phyloP scores from a whole-genome alignment of 2,888 invertebrate species.

The Molanna angustata region DNA sequence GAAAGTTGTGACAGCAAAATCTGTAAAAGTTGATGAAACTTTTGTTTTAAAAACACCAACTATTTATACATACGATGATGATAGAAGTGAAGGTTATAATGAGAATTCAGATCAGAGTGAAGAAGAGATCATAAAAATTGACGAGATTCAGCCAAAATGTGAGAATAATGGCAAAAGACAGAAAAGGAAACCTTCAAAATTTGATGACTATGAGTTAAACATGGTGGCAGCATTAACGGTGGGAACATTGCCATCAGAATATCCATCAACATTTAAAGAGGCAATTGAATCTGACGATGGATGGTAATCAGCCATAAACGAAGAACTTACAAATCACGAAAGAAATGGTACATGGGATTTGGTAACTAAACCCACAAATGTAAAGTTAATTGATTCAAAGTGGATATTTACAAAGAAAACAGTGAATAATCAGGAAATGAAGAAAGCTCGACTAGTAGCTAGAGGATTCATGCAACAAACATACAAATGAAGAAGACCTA shows the following conservation, averaged over 20 bases:
- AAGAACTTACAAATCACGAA: not conserved
- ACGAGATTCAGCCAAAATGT: no score
- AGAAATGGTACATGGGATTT: not conserved
- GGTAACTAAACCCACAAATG: not conserved
- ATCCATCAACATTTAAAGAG: no score
- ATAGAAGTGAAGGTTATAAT: no score
- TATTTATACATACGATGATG: no score
- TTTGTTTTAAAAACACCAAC: no score
- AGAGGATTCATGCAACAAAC: not conserved
- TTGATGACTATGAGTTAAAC: conserved; percentile 1
- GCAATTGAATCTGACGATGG: not conserved
- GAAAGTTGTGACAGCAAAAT: not conserved
- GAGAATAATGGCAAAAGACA: no score
- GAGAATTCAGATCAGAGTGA: no score
- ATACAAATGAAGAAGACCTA: not conserved
- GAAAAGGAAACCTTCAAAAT: no score
- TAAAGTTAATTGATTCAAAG: not conserved
- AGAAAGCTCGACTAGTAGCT: conserved; percentile 3
- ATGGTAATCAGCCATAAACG: not conserved
- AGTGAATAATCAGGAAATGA: not conserved
- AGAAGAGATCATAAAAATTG: no score
- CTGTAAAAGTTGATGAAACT: not conserved
- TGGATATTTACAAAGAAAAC: not conserved
- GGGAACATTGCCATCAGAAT: no score
- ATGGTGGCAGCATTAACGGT: no score